Base-by-base conservation (phyloP, 2,797 vertebrate genomes). In the Aulostomus chinensis region DNA sequence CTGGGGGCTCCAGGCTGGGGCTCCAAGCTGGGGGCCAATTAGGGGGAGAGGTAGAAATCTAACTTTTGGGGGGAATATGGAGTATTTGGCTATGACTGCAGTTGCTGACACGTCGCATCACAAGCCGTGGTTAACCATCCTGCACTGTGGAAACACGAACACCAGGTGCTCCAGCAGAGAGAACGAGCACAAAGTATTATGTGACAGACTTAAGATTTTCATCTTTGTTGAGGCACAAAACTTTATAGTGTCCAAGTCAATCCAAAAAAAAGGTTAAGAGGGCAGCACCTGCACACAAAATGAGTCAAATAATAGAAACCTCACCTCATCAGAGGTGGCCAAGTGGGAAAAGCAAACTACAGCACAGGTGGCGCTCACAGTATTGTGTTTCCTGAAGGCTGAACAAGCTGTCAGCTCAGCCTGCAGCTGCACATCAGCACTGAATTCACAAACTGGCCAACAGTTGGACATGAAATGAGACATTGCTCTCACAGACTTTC, bases 1-100 rank as follows among this genome's bases (percentile, higher is more conserved):
- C 49, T 71, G 74, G 81, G 75, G 88, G 69, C 75, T n/a, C n/a
- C n/a, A 73, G 68, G 73, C 48, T 72, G 76, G 81, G n/a, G n/a
- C 65, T 82, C 51, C 48, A 74, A 64, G 76, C 49, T 71, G 74
- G 81, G 75, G 88, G 69, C 75, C 79, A 82, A 87, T 85, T 71
- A 61, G 66, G 77, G 80, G 80, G 59, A 69, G 52, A 68, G 60
- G 61, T 42, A 5, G 78, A 49, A 81, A 68, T 78, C 58, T 13
- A 52, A 68, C 34, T 69, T 78, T 81, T 65, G 73, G 54, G 11
- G 53, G 47, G 39, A 58, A 52, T 58, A 58, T 42, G 56, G 39
- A 49, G 26, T 73, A 67, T 73, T 78, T 76, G 63, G 63, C 66
- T 58, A 59, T 47, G 58, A 80, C 58, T 81, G 45, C 39, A 67